A percentile compares a stretch with the other conserved stretches of the same genome.
Conservation (phyloP, 92 coral and sea anemone species). For the Ricordea florida region DNA sequence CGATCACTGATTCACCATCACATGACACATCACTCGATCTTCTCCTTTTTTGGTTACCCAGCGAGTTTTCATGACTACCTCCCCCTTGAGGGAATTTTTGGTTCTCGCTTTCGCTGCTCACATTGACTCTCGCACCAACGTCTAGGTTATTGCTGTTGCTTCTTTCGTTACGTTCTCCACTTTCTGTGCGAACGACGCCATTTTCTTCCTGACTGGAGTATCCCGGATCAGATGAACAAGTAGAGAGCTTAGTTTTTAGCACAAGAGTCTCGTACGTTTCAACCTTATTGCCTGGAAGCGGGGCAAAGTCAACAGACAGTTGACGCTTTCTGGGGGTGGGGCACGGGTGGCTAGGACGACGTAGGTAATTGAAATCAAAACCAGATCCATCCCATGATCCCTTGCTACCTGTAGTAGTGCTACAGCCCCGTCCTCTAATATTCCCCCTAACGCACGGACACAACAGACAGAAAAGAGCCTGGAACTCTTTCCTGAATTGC, state of each 20-base stretch:
- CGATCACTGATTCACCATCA: too few species aligned
- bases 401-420: constrained; percentile 50
- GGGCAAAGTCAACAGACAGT: constrained; percentile 19
- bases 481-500: constrained; percentile 67
- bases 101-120: not conserved
- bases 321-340: constrained; percentile 15
- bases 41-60: too few species aligned
- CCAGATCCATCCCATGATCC: constrained; percentile 64
- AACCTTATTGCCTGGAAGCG: not conserved
- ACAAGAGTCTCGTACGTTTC: constrained; percentile 1
- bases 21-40: too few species aligned
- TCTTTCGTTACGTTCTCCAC: not conserved
- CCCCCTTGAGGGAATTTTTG: too few species aligned
- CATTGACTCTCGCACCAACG: not conserved
- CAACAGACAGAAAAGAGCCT: constrained; percentile 58
- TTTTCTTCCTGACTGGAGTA: constrained; percentile 8
- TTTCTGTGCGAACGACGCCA: not conserved
- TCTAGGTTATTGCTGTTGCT: not conserved
- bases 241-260: not conserved
- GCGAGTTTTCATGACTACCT: too few species aligned
- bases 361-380: constrained; percentile 11
- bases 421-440: constrained; percentile 34
- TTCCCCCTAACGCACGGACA: constrained; percentile 46
- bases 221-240: constrained; percentile 8
- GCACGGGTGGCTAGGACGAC: constrained; percentile 16